phyloP scores from a whole-genome alignment of 2,113 vertebrate genomes.

The Anser brachyrhynchus region DNA sequence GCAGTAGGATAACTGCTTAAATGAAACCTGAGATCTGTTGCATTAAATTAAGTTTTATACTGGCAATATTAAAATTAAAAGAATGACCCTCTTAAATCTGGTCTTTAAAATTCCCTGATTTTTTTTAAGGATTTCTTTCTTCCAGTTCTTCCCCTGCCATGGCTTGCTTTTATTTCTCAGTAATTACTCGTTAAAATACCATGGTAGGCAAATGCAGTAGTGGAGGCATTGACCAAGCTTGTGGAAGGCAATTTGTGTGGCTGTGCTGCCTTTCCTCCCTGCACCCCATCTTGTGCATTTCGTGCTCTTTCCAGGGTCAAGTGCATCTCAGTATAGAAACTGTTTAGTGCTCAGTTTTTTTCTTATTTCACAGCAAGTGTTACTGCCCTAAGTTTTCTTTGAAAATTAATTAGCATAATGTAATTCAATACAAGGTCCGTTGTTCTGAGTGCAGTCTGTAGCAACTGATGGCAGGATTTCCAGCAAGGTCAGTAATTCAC shows the following conservation, averaged over 20 bases:
- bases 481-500: background rate
- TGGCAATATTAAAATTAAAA: slow-evolving; percentile 5
- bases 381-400: background rate
- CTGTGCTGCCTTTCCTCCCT: background rate
- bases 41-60: background rate
- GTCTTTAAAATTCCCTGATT: background rate
- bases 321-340: background rate
- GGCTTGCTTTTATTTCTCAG: slow-evolving; percentile 22
- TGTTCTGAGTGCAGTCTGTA: background rate
- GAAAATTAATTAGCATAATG: background rate
- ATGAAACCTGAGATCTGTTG: background rate
- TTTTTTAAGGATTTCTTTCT: slow-evolving; percentile 18
- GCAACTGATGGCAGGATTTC: background rate
- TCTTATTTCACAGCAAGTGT: background rate
- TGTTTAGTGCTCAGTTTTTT: background rate
- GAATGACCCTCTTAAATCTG: slow-evolving; percentile 11
- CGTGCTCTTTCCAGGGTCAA: background rate
- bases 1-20: background rate
- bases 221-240: background rate
- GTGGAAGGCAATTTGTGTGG: background rate
- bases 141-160: background rate
- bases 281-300: background rate
- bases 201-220: background rate
- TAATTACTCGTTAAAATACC: slow-evolving; percentile 37
- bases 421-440: background rate